These are phyloP conservation scores for Gopherus evgoodei DNA, from an alignment of 2,113 vertebrate species.

Conservation along the genomic window DNA sequence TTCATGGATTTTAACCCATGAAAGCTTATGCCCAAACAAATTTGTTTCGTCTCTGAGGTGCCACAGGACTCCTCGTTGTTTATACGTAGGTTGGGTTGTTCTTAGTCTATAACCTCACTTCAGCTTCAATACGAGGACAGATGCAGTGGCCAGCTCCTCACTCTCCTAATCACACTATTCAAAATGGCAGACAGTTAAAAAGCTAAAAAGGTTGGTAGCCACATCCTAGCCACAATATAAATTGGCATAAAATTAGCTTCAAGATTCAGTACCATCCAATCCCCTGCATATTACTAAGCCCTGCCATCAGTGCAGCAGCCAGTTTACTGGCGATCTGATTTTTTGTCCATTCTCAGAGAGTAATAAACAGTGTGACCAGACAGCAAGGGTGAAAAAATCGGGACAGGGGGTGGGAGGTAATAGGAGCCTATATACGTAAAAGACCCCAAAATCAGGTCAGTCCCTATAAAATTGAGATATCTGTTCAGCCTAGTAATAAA, in stretches of 20 bases:
- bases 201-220: slow-evolving; percentile 1
- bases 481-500: neutral
- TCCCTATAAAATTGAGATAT: no score
- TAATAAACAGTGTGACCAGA: neutral
- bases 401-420: no score
- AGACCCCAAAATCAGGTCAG: no score
- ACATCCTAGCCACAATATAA: slow-evolving; percentile 37
- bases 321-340: neutral
- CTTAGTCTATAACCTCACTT: neutral
- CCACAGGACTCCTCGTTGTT: no score
- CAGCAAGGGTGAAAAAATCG: no score
- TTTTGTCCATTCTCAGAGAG: neutral
- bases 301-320: neutral
- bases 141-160: neutral
- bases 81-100: neutral
- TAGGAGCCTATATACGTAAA: no score
- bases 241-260: slow-evolving; percentile 36
- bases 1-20: no score
- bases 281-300: neutral
- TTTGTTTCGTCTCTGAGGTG: no score
- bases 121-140: no score
- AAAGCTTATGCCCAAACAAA: no score
- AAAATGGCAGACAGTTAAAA: neutral
- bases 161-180: neutral
- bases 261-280: neutral